Base-by-base conservation (phyloP, 1,140 invertebrate genomes). In the Hyles euphorbiae region DNA sequence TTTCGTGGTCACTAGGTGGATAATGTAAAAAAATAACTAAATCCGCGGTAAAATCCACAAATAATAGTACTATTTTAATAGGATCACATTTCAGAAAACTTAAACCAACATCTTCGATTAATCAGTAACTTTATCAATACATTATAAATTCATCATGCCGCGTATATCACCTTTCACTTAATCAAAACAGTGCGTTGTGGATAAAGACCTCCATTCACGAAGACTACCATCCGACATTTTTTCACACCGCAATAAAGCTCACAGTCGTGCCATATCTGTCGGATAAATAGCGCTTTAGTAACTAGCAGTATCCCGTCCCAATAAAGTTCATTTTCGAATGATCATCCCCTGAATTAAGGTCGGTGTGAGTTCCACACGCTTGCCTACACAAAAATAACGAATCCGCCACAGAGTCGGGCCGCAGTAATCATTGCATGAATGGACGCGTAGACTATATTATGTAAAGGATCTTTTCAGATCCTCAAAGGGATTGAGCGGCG, bases 371-470 rank as follows among this genome's bases (percentile, higher is more conserved):
- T 81, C 82, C 72, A 71, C 76, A 83, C 84, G 87, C 78, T 83
- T 87, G 84, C 82, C 74, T 88, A 82, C 81, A 87, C 87, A 87
- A 88, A 89, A 89, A 88, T 89, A 89, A 89, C 87, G 85, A 89
- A 84, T 63, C 62, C 65, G 54, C 69, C 61, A 70, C 60, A 68
- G 72, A 75, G 71, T 77, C 69, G 70, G 73, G 33, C 54, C 46
- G 44, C 63, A 67, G 65, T 70, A 72, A 78, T 75, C 72, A 74
- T 54, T 58, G 57, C 55, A 60, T 73, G 72, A 78, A 78, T 75
- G 72, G 70, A 36, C 61, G 55, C 52, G 60, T 68, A 65, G 69
- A 68, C 74, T 72, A 70, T 71, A 70, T 74, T 72, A 70, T 77
- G 72, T 79, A 67, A 65, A 68, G 60, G 65, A 63, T 69, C 69